These are phyloP conservation scores for Pangasius krempfi DNA, from an alignment of 2,797 vertebrate genomes.

Conservation along the genomic window DNA sequence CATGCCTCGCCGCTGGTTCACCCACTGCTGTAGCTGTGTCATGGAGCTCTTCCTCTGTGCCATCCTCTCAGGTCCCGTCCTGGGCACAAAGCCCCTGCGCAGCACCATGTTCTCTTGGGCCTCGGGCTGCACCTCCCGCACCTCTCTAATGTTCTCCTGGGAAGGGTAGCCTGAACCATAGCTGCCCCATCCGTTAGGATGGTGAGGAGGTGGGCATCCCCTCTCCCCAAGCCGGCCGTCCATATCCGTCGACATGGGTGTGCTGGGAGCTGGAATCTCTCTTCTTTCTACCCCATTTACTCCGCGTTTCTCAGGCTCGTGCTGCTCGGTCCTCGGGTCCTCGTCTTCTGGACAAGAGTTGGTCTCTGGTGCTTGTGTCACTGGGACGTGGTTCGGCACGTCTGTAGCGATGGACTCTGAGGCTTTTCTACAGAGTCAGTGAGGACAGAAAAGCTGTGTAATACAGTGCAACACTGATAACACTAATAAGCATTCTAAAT, in stretches of 20 bases:
- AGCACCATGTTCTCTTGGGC: constrained; percentile 74
- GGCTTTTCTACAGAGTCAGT: constrained; percentile 70
- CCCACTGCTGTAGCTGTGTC: constrained; percentile 96
- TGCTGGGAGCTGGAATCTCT: constrained; percentile 46
- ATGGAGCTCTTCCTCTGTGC: constrained; percentile 96
- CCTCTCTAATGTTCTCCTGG: constrained; percentile 65
- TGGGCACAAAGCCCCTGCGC: constrained; percentile 78
- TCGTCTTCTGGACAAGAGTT: constrained; percentile 76
- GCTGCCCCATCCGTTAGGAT: constrained; percentile 81
- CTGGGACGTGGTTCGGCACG: constrained; percentile 69
- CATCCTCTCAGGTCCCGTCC: constrained; percentile 82
- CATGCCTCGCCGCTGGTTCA: constrained; percentile 83
- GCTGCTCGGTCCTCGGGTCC: constrained; percentile 70
- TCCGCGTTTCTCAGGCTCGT: constrained; percentile 64
- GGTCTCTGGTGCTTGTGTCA: constrained; percentile 69
- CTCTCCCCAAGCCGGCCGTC: constrained; percentile 57
- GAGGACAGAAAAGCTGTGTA: background rate
- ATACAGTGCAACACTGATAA: background rate
- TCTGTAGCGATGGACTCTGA: constrained; percentile 73
- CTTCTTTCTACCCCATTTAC: constrained; percentile 73
- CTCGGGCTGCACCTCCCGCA: constrained; percentile 49
- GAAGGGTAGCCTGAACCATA: constrained; percentile 68
- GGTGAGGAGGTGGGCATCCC: constrained; percentile 55
- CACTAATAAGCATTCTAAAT: background rate
- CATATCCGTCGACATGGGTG: constrained; percentile 50